phyloP scores from a whole-genome alignment of 2,113 vertebrate species.

The Anhinga rufa region DNA sequence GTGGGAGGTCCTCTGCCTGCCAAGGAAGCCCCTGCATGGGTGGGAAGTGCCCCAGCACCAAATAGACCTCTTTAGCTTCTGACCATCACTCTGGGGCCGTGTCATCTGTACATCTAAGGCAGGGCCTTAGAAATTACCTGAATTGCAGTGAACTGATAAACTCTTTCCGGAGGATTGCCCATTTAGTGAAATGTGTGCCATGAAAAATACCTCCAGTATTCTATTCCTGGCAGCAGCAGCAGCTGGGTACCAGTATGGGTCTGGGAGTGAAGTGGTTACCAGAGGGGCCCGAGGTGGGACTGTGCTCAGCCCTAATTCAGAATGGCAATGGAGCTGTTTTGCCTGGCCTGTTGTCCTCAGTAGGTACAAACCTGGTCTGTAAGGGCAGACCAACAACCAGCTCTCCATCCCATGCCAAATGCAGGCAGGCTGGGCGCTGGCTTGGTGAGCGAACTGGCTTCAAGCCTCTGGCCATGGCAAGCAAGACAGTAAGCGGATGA shows the following conservation, averaged over 20 bases:
- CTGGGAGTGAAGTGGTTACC: neutral
- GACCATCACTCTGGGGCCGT: neutral
- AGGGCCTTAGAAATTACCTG: neutral
- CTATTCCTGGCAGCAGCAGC: neutral
- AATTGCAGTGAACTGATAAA: neutral
- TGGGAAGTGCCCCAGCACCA: neutral
- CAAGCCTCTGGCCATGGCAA: fast-evolving
- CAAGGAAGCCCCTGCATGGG: fast-evolving
- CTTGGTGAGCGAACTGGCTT: neutral
- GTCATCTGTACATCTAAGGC: neutral
- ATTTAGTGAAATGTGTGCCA: neutral
- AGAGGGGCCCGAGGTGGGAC: neutral
- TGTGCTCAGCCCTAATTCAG: neutral
- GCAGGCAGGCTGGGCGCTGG: neutral
- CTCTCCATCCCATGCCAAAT: fast-evolving
- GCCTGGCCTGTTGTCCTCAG: neutral
- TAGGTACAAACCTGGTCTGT: neutral
- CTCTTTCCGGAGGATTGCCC: neutral
- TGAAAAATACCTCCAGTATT: neutral
- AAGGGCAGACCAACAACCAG: neutral
- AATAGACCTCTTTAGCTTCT: fast-evolving
- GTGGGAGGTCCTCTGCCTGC: neutral
- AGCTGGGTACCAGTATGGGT: fast-evolving
- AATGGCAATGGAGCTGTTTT: neutral
- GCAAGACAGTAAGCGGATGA: neutral